Evolutionary conservation across 2,113 vertebrate species (phyloP), one percentile per base, ranked within the genome.

Genomic region (Phalacrocorax aristotelis): DNA sequence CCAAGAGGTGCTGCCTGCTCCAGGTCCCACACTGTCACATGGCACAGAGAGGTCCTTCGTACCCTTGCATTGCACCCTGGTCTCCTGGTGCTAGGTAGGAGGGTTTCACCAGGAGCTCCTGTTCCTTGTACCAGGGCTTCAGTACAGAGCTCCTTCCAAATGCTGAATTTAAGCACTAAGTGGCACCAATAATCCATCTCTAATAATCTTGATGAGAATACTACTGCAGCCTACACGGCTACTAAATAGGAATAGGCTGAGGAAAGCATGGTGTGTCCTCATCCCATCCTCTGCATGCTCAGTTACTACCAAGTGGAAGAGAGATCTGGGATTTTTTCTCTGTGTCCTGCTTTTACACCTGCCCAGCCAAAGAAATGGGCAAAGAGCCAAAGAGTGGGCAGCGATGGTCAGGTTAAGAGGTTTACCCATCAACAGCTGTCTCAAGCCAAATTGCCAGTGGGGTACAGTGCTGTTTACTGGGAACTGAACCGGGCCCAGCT

Each of bases 371-470:
- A 93, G 92, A 57, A 80, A 84, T 52, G 12, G 38, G 38, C 38
- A 38, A 38, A 38, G 38, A 38, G 38, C 38, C 38, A 38, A 55
- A 62, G n/a, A 49, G 20, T 34, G 19, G 23, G 26, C 42, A 74
- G 65, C 0, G 0, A 62, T 55, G 19, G 48, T 57, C 2, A 1
- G 40, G 49, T 55, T 48, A 48, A 40, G 23, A 26, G 12, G 8
- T 93, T 71, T 46, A 79, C 11, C 13, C 42, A 40, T 62, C 36
- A 36, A 2, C 1, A 83, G 13, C 26, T 77, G 29, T 42, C 36
- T 52, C 20, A 36, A 65, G 34, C 11, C 30, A 20, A 18, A 81
- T 74, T 93, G 75, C 55, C 40, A 40, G 32, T 30, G 27, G 49
- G 6, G 23, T 44, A 4, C 11, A 10, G 34, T 29, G 42, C 42